Evolutionary conservation across 1,140 invertebrate species (phyloP).

Genomic region (Drosophila melanica): DNA sequence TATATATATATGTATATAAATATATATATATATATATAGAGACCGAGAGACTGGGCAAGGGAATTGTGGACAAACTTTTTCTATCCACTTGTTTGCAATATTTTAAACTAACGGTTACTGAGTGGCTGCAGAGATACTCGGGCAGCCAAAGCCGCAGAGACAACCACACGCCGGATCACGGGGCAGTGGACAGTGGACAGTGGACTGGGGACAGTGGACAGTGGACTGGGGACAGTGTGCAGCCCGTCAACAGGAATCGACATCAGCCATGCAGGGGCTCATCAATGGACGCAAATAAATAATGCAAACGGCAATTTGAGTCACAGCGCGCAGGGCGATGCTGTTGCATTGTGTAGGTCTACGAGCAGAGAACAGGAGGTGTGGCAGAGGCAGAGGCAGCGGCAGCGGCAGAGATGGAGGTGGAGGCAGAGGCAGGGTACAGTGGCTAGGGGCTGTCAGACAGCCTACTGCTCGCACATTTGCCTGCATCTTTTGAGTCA

Average conservation of each 20-base stretch:
- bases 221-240: slow-evolving; percentile 14
- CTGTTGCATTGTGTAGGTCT: slow-evolving; percentile 23
- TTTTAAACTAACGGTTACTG: slow-evolving; percentile 71
- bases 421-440: neutral
- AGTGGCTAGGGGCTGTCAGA: slow-evolving; percentile 3
- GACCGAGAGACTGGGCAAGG: slow-evolving; percentile 18
- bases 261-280: slow-evolving; percentile 50
- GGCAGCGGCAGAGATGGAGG: neutral
- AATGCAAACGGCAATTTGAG: slow-evolving; percentile 83
- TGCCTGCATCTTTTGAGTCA: slow-evolving; percentile 81
- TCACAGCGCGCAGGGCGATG: slow-evolving; percentile 29
- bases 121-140: slow-evolving; percentile 23
- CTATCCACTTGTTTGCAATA: slow-evolving; percentile 60
- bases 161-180: slow-evolving; percentile 38
- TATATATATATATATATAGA: neutral
- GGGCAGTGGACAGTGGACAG: slow-evolving; percentile 1
- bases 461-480: slow-evolving; percentile 56
- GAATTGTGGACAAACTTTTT: slow-evolving; percentile 30
- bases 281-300: slow-evolving; percentile 81
- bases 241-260: slow-evolving; percentile 42
- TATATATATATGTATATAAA: no score
- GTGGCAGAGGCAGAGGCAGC: neutral
- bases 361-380: neutral
- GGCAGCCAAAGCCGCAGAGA: slow-evolving; percentile 6
- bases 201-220: slow-evolving; percentile 2